Base-by-base conservation (phyloP, 2,797 vertebrate species). In the Epinephelus coioides region DNA sequence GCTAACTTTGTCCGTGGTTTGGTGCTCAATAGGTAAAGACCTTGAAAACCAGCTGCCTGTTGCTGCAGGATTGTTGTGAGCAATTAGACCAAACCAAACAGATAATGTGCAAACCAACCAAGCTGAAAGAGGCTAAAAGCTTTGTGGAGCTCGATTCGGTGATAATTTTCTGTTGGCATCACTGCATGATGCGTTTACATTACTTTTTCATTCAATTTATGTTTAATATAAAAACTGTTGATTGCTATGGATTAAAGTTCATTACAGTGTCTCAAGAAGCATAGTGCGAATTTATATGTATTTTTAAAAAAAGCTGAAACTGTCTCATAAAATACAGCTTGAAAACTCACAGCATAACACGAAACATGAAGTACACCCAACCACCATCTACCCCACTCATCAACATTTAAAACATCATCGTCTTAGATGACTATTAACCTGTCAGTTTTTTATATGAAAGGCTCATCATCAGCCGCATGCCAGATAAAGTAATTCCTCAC, bases 401-500 rank as follows among this genome's bases (percentile, higher is more conserved):
- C 21, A 40, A 13, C 21, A 11, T 21, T 55, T 66, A 2, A 23
- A 54, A 40, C 8, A 61, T 60, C 46, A 47, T 47, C 46, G 14
- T 47, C 10, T 53, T 27, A 21, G 55, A 66, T 40, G 59, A 64
- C 57, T 5, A 7, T 18, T 18, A 25, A 73, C 27, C 10, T 1
- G 1, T 23, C 2, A 9, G 53, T 4, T 14, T 55, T 59, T 67
- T 14, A 23, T 25, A 40, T 47, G 53, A 61, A 51, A 43, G 50
- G 25, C 54, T 23, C 25, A 56, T 59, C n/a, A 14, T 57, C 55
- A 40, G 27, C 68, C 55, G 21, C 21, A 73, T 38, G 38, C 18
- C 25, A 18, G 19, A 72, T 51, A 54, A 60, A 65, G 21, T 34
- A 46, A 38, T 38, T 65, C 46, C 61, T 71, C 61, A 66, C 4